Percentiles rank a stretch among this genome's conserved stretches.
Evolutionary conservation across 2,113 vertebrate species (phyloP).

Genomic region (Prionailurus bengalensis): DNA sequence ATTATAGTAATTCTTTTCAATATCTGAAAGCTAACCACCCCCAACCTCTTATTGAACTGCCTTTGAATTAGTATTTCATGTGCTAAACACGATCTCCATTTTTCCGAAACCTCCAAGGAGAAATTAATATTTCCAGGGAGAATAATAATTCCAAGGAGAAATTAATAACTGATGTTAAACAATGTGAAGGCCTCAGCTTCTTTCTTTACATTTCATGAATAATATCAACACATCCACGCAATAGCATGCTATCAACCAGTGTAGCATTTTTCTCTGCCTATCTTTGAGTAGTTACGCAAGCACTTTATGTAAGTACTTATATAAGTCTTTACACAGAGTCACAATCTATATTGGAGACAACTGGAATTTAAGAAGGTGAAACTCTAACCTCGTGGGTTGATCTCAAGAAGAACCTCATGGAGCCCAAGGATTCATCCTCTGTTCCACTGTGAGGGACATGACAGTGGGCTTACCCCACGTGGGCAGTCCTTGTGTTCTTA

Average conservation of each 20-base stretch:
- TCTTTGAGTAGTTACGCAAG: neutral
- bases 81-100: neutral
- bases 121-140: neutral
- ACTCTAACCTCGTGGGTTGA: neutral
- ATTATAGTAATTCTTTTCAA: neutral
- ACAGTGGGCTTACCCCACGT: neutral
- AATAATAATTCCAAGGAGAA: neutral
- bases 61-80: neutral
- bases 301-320: neutral
- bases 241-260: neutral
- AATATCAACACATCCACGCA: accelerated
- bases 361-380: neutral
- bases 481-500: neutral
- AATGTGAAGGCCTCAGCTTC: neutral
- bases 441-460: neutral
- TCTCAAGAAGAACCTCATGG: neutral
- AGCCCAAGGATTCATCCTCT: neutral
- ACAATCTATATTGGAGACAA: neutral
- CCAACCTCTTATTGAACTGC: neutral
- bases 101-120: neutral
- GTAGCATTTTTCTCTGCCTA: neutral
- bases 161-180: neutral
- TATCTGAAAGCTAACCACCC: neutral
- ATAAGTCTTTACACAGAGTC: neutral
- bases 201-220: neutral